Base-by-base conservation (phyloP, 2,113 vertebrate species). In the Oryzias javanicus region DNA sequence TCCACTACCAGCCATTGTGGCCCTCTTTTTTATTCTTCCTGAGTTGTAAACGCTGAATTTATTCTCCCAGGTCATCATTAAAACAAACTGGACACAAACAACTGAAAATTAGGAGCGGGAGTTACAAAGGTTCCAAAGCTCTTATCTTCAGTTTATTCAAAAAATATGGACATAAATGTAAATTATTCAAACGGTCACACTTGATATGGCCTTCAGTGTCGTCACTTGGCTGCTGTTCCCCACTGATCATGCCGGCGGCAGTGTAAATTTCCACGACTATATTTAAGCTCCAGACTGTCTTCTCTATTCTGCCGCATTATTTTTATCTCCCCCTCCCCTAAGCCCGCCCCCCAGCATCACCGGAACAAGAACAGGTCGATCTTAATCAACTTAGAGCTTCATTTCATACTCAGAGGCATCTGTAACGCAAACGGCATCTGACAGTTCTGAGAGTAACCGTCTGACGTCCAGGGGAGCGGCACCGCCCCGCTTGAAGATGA, bases 211-310 rank as follows among this genome's bases (percentile, higher is more conserved):
- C 35, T 19, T 52, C 22, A 51, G 70, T 18, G 61, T 77, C 48
- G 44, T 72, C 49, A 72, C 72, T 58, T 58, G 55, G 54, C 71
- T 69, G 62, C 63, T 70, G 15, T 74, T 74, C 79, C 55, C 88
- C 78, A 79, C 56, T 54, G 60, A 35, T 35, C 35, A 12, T 65
- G 64, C 56, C 49, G 40, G 62, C 61, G 58, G 53, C 64, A 84
- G 66, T 77, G 67, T 83, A 85, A 88, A 87, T 90, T 89, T 74
- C 72, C 53, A 8, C 17, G 24, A 71, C 81, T 89, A 87, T 84
- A 86, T 90, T 84, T 89, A 86, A 83, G 59, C 48, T 51, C 49
- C 70, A 42, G 67, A 64, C 80, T 61, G 72, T 78, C 77, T 74
- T 59, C 78, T 71, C 66, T 27, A 58, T 61, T 45, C 78, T 68